Conservation (phyloP, 2,797 vertebrate species). For the Anguilla obscura region DNA sequence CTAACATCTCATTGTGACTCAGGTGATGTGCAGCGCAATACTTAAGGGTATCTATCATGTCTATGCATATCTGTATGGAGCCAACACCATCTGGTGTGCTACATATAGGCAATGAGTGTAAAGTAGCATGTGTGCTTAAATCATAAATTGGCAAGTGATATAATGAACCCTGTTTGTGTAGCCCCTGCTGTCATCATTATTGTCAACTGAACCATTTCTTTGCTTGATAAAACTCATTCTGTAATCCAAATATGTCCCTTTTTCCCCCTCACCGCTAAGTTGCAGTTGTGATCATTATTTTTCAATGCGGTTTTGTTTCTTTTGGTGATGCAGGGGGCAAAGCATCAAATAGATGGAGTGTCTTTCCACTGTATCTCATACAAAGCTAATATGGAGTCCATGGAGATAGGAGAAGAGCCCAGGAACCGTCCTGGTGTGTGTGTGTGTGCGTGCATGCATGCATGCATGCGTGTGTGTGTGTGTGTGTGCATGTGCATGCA, state of each 20-base stretch:
- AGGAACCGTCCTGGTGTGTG: neutral
- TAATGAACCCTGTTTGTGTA: neutral
- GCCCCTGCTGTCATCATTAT: neutral
- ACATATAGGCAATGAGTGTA: neutral
- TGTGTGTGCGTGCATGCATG: constrained; percentile 18
- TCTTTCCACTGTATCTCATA: neutral
- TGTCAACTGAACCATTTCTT: neutral
- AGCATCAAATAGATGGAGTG: constrained; percentile 10
- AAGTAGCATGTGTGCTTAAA: neutral
- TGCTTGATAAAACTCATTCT: neutral
- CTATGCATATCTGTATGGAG: neutral
- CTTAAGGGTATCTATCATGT: neutral
- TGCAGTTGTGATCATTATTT: neutral
- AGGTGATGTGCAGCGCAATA: neutral
- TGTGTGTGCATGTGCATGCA: neutral
- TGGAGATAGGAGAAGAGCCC: neutral
- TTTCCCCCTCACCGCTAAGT: too few species aligned
- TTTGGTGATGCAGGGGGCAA: neutral
- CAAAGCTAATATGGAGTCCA: neutral
- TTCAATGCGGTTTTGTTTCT: neutral
- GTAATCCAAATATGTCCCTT: neutral
- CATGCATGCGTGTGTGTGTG: neutral
- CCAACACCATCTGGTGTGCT: constrained; percentile 4
- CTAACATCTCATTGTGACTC: neutral
- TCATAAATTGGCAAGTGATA: neutral